Percentiles rank a stretch among this genome's conserved stretches.
These are phyloP conservation scores for Rhodinocichla rosea DNA, from an alignment of 2,113 vertebrate genomes.

Conservation along the genomic window DNA sequence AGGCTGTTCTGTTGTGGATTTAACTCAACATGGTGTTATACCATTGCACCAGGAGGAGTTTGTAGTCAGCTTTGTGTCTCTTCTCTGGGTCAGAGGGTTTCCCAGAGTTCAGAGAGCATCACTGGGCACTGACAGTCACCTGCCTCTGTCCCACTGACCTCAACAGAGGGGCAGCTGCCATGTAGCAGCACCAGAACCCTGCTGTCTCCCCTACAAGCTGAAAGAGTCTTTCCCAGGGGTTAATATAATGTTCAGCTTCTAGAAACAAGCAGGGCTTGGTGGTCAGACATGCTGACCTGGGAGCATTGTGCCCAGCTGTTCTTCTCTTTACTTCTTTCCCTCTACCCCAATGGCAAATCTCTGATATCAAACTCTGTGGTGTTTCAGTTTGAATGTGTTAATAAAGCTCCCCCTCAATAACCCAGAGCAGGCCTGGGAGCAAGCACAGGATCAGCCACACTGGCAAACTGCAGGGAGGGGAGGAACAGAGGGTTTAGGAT, in stretches of 20 bases:
- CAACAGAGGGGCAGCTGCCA: rapidly evolving
- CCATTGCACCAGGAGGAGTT: not conserved
- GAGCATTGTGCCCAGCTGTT: not conserved
- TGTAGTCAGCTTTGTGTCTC: not conserved
- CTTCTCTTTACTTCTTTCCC: not conserved
- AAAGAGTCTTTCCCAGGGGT: not conserved
- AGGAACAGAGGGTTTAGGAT: not conserved
- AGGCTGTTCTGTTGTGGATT: not conserved
- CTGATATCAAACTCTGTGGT: not conserved
- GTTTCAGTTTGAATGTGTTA: not conserved
- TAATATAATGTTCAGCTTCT: not conserved
- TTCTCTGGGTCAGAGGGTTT: not conserved
- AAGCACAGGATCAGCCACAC: not conserved
- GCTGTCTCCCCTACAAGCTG: not conserved
- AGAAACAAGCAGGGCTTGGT: not conserved
- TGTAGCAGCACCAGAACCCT: not conserved
- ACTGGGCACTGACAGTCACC: not conserved
- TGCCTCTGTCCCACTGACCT: not conserved
- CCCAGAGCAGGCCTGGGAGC: not conserved
- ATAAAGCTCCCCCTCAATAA: not conserved
- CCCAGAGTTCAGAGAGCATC: not conserved
- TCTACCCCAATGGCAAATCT: not conserved
- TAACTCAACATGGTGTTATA: not conserved
- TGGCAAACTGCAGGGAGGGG: not conserved
- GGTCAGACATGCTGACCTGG: not conserved